Conservation (phyloP, 2,888 invertebrate genomes). For the Melipona bicolor region DNA sequence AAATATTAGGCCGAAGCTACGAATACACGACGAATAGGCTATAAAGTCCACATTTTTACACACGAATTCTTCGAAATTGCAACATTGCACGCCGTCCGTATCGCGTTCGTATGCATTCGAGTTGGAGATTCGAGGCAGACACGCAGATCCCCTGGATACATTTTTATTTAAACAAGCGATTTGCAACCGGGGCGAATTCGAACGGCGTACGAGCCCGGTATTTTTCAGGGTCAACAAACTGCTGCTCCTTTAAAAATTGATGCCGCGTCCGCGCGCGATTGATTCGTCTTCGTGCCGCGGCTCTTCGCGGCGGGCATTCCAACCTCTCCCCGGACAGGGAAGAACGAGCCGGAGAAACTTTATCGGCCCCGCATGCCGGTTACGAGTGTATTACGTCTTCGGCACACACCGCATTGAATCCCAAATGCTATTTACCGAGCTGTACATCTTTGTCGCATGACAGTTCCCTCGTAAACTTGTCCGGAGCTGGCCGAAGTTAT, state of each 20-base stretch:
- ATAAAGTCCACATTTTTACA: neutral
- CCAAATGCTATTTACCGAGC: constrained; percentile 65
- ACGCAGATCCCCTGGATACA: neutral
- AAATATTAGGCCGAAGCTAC: neutral
- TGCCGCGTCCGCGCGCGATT: constrained; percentile 9
- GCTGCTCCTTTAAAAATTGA: constrained; percentile 9
- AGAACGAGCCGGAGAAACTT: constrained; percentile 26
- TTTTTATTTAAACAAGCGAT: neutral
- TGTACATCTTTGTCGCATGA: constrained; percentile 70
- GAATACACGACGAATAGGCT: neutral
- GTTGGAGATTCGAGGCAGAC: neutral
- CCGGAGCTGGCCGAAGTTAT: constrained; percentile 56
- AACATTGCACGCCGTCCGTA: neutral
- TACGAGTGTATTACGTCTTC: constrained; percentile 53
- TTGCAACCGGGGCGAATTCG: constrained; percentile 1
- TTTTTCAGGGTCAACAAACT: neutral
- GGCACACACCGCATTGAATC: constrained; percentile 57
- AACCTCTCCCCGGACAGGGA: neutral
- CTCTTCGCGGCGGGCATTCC: constrained; percentile 13
- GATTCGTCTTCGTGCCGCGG: constrained; percentile 24
- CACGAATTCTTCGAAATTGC: neutral
- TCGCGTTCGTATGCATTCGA: neutral
- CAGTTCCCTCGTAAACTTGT: constrained; percentile 68
- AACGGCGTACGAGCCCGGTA: neutral
- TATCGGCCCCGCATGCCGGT: constrained; percentile 46